phyloP scores from a whole-genome alignment of 2,888 invertebrate genomes.

The Pediacus dermestoides region DNA sequence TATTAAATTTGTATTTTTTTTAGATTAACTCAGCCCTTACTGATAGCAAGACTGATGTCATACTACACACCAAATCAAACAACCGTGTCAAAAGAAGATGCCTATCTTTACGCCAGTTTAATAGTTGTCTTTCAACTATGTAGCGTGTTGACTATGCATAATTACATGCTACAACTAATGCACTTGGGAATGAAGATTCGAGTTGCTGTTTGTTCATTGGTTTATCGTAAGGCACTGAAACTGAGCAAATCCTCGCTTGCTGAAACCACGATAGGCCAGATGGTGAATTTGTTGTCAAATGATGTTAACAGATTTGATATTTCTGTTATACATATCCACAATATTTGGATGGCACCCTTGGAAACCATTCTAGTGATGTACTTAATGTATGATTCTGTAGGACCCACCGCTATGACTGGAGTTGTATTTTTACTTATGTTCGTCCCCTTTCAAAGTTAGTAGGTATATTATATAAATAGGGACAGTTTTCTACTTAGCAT shows the following conservation, averaged over 20 bases:
- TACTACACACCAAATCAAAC: slow-evolving; percentile 13
- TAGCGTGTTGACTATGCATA: slow-evolving; percentile 14
- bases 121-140: slow-evolving; percentile 15
- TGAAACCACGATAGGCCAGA: slow-evolving; percentile 31
- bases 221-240: slow-evolving; percentile 26
- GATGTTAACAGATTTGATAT: slow-evolving; percentile 77
- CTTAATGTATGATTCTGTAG: slow-evolving; percentile 51
- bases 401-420: slow-evolving; percentile 46
- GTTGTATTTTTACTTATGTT: slow-evolving; percentile 42
- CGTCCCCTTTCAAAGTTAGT: slow-evolving; percentile 44
- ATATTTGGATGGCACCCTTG: slow-evolving; percentile 70
- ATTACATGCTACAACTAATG: slow-evolving; percentile 12
- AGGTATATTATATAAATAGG: background rate
- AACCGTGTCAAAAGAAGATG: slow-evolving; percentile 12
- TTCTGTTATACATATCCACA: slow-evolving; percentile 72
- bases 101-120: slow-evolving; percentile 14
- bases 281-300: slow-evolving; percentile 32
- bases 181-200: slow-evolving; percentile 23
- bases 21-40: slow-evolving; percentile 14
- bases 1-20: slow-evolving; percentile 21
- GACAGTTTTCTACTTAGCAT: too few relatives aligned
- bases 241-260: slow-evolving; percentile 28
- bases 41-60: slow-evolving; percentile 10
- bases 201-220: slow-evolving; percentile 16
- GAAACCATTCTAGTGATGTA: slow-evolving; percentile 56